phyloP scores from a whole-genome alignment of 2,888 invertebrate genomes.

The Drosophila fungiperda region DNA sequence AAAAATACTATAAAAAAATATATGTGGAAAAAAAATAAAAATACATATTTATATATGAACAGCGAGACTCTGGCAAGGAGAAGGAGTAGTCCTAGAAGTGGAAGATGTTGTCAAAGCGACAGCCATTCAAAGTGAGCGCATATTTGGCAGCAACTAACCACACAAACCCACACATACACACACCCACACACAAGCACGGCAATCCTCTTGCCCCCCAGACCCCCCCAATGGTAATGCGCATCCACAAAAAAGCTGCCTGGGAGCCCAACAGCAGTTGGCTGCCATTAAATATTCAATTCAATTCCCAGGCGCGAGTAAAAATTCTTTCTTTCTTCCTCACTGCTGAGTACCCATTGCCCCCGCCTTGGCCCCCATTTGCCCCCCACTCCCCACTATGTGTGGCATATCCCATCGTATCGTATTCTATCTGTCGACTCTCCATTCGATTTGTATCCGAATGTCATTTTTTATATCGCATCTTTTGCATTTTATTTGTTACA shows the following conservation, averaged over 20 bases:
- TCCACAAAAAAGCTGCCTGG: conserved; percentile 30
- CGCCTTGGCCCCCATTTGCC: neutral
- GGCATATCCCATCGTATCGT: conserved; percentile 14
- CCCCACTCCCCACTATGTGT: neutral
- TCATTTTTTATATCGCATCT: conserved; percentile 81
- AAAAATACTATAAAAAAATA: neutral
- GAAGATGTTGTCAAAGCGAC: conserved; percentile 39
- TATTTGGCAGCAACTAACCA: conserved; percentile 44
- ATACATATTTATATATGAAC: conserved; percentile 12
- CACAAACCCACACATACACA: conserved; percentile 28
- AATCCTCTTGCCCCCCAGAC: conserved; percentile 12
- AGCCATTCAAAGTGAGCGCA: conserved; percentile 44
- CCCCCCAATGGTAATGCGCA: conserved; percentile 2
- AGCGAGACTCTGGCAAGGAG: neutral
- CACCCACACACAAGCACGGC: conserved; percentile 10
- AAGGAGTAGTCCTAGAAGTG: conserved; percentile 4
- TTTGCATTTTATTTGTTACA: conserved; percentile 79
- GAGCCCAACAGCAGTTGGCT: conserved; percentile 71
- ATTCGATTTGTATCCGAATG: conserved; percentile 82
- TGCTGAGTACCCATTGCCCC: neutral
- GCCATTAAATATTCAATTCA: conserved; percentile 80
- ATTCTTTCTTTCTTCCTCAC: conserved; percentile 19
- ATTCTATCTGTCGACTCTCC: conserved; percentile 47
- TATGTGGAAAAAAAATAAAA: conserved; percentile 21
- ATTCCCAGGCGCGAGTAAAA: conserved; percentile 52